Base-by-base conservation (phyloP, 2,888 invertebrate genomes). In the Iselma pallidipennis region DNA sequence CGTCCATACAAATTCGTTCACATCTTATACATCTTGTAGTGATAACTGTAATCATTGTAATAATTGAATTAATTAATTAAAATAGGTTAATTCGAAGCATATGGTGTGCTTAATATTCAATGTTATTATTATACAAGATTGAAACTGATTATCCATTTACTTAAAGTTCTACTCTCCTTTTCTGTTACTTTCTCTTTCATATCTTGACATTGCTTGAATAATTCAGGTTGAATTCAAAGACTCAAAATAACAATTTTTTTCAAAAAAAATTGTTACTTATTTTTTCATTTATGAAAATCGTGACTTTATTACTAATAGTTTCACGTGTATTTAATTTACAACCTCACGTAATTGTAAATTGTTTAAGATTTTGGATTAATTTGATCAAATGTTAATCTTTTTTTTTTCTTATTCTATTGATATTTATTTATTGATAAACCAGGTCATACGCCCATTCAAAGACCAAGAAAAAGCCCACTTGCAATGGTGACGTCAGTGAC, bases 401-500 rank as follows among this genome's bases (percentile, higher is more conserved):
- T 33, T 5, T 33, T 4, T n/a, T n/a, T 9, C 31, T 16, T 37
- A 37, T 16, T 37, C 37, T 37, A 37, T 37, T 16, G 37, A 37
- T 37, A 16, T 37, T 37, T 37, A 37, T 6, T 16, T 16, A 37
- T 37, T 37, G 16, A 9, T 16, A 37, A 37, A 16, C 16, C 16
- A 37, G 37, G 37, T 37, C 37, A 37, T 37, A 37, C 37, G 16
- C 37, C 37, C 37, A 37, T 37, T 37, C 37, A 37, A 37, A 14
- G 16, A 37, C 16, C 37, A 45, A 58, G 60, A 56, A 57, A 61
- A 67, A 71, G 63, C 73, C 71, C 71, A 71, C 69, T 68, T 57
- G 65, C 59, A 64, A 57, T 59, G 57, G 51, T 69, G 62, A 71
- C 71, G 70, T 71, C 71, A 71, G 62, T 53, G 55, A 59, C 73